Evolutionary conservation across 2,888 invertebrate species (phyloP).

Genomic region (Lumbricus terrestris): DNA sequence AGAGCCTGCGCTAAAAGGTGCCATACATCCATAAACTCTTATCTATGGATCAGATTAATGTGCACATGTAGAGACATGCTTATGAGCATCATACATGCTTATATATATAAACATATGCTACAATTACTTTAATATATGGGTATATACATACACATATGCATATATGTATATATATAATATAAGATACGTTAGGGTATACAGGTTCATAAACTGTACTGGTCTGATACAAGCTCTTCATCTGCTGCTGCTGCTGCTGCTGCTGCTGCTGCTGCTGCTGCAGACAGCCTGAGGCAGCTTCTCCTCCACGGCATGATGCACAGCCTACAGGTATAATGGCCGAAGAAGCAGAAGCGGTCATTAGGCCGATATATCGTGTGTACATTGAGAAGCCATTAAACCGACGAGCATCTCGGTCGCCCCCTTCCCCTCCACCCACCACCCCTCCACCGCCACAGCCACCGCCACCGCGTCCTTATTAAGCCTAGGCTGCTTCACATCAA

Average conservation of each 20-base stretch:
- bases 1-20: not conserved
- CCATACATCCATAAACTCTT: not conserved
- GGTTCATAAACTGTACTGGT: not conserved
- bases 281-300: not conserved
- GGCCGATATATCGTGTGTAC: not conserved
- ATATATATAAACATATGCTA: too few species aligned
- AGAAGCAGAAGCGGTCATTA: not conserved
- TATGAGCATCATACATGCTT: too few species aligned
- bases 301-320: not conserved
- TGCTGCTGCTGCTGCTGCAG: too few species aligned
- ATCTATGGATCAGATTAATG: too few species aligned
- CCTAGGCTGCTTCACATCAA: not conserved
- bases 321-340: conserved; percentile 3
- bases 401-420: not conserved
- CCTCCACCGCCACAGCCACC: not conserved
- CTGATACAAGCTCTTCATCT: not conserved
- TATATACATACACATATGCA: too few species aligned
- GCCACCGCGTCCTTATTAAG: too few species aligned
- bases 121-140: too few species aligned
- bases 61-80: too few species aligned
- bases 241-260: not conserved
- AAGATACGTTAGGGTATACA: not conserved
- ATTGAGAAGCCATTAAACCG: not conserved
- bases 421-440: too few species aligned
- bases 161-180: too few species aligned